Conservation (phyloP, 2,797 vertebrate genomes). For the Prunella strophiata region DNA sequence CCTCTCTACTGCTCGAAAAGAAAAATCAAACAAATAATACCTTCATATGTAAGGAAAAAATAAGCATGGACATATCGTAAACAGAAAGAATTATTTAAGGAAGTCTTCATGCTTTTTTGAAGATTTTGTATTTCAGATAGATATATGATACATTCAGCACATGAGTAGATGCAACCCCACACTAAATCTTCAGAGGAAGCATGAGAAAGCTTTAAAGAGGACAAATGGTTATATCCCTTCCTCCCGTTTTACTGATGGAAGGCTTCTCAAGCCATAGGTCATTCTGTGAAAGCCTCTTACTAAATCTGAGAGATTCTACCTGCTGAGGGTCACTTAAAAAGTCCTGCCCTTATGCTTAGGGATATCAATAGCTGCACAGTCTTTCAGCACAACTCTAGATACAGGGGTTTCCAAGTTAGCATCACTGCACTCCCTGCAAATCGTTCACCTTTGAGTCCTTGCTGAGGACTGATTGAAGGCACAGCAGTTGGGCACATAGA, state of each 20-base stretch:
- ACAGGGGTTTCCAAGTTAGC: background rate
- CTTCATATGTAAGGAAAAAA: background rate
- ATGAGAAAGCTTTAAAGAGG: background rate
- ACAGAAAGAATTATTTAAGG: background rate
- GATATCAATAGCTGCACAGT: accelerated
- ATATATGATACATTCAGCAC: background rate
- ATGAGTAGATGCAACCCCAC: background rate
- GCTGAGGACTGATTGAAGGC: background rate
- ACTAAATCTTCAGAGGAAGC: background rate
- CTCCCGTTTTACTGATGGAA: background rate
- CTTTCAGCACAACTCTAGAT: background rate
- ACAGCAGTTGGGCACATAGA: background rate
- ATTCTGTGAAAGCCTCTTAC: background rate
- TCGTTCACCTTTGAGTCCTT: background rate
- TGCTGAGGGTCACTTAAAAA: background rate
- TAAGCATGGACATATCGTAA: background rate
- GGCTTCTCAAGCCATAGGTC: background rate
- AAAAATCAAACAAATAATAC: background rate
- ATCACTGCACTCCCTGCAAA: background rate
- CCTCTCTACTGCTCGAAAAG: background rate
- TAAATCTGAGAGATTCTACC: background rate
- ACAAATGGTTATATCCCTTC: background rate
- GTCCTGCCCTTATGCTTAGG: background rate
- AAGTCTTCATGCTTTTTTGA: background rate
- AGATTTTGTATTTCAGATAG: background rate